A percentile compares a stretch with the other conserved stretches of the same genome.
Evolutionary conservation across 2,888 invertebrate genomes (phyloP).

Genomic region (Philopedon plagiatum): DNA sequence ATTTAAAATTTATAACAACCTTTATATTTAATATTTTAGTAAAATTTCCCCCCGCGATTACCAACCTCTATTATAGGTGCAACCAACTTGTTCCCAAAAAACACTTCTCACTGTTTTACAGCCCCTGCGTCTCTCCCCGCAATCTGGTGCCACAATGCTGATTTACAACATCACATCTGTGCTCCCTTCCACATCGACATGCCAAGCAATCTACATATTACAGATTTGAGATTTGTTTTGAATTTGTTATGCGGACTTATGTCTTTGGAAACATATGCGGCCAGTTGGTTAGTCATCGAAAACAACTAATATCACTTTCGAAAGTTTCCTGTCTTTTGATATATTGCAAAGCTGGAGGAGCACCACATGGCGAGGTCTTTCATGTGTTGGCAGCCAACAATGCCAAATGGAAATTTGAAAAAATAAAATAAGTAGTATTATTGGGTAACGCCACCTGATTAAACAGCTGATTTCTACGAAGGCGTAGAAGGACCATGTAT

Average conservation of each 20-base stretch:
- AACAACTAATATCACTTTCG: constrained; percentile 23
- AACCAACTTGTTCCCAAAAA: constrained; percentile 34
- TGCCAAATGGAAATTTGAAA: no score
- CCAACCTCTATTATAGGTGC: no score
- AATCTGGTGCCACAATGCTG: constrained; percentile 58
- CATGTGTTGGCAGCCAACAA: no score
- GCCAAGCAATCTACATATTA: constrained; percentile 60
- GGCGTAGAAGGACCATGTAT: no score
- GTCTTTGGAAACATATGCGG: constrained; percentile 43
- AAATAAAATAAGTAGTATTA: no score
- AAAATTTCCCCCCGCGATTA: no score
- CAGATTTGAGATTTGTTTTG: constrained; percentile 65
- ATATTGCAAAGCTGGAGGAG: background rate
- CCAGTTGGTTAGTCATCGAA: constrained; percentile 46
- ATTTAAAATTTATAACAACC: no score
- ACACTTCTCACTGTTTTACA: constrained; percentile 57
- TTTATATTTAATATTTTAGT: no score
- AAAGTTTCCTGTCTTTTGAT: constrained; percentile 40
- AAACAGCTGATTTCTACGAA: no score
- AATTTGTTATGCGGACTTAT: constrained; percentile 55
- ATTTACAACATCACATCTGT: constrained; percentile 67
- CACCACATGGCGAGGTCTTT: background rate
- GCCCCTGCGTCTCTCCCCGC: constrained; percentile 38
- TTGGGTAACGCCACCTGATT: no score
- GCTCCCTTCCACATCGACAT: constrained; percentile 64